These are phyloP conservation scores for Macrobrachium nipponense DNA, from an alignment of 1,140 invertebrate genomes.

Conservation along the genomic window DNA sequence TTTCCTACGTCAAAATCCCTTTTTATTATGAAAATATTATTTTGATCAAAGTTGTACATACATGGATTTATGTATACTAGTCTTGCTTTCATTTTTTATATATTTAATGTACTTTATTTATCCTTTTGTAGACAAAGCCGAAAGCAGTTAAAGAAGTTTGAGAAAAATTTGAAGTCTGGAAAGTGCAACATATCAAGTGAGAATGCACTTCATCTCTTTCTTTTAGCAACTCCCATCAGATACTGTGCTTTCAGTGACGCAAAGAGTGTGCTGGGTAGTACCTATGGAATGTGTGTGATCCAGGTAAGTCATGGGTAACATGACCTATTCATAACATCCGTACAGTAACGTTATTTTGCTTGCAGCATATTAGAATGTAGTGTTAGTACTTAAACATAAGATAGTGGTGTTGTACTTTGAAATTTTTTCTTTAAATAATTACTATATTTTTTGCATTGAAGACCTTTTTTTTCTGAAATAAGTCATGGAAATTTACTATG, in stretches of 20 bases:
- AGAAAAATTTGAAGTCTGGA: slow-evolving; percentile 91
- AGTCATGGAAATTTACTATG: no score
- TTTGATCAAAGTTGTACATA: not conserved
- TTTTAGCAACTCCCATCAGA: slow-evolving; percentile 94
- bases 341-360: no score
- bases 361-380: no score
- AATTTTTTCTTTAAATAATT: no score
- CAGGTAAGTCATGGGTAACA: slow-evolving; percentile 74
- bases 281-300: slow-evolving; percentile 96
- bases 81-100: not conserved
- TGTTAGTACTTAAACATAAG: no score
- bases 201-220: slow-evolving; percentile 96
- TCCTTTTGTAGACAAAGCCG: slow-evolving; percentile 82
- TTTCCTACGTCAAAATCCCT: no score
- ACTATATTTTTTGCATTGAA: no score
- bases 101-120: not conserved
- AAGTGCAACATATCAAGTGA: slow-evolving; percentile 87
- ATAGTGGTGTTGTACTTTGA: no score
- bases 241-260: slow-evolving; percentile 96
- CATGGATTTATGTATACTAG: not conserved
- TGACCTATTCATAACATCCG: not conserved
- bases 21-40: no score
- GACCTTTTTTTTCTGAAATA: no score
- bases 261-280: slow-evolving; percentile 97
- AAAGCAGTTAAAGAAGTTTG: slow-evolving; percentile 88